phyloP scores from a whole-genome alignment of 2,888 invertebrate genomes.

The Cheilosia vulpina region DNA sequence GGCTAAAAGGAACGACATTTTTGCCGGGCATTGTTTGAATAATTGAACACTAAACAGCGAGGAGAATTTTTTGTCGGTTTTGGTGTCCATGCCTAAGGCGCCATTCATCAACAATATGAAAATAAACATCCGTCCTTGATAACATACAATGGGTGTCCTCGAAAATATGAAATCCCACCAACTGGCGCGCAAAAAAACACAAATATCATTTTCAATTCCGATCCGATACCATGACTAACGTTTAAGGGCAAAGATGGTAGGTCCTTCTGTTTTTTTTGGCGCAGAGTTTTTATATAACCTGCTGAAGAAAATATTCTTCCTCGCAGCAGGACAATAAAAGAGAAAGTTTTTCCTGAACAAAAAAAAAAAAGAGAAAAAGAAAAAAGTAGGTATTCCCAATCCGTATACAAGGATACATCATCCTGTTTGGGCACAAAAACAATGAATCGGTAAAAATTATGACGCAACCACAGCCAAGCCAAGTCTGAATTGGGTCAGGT shows the following conservation, averaged over 20 bases:
- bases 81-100: background rate
- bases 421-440: slow-evolving; percentile 35
- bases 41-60: slow-evolving; percentile 31
- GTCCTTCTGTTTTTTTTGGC: slow-evolving; percentile 33
- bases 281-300: slow-evolving; percentile 28
- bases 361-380: slow-evolving; percentile 20
- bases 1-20: slow-evolving; percentile 44
- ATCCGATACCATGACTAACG: slow-evolving; percentile 39
- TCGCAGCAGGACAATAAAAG: slow-evolving; percentile 71
- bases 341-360: slow-evolving; percentile 61
- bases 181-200: slow-evolving; percentile 46
- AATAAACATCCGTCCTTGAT: slow-evolving; percentile 23
- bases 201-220: slow-evolving; percentile 22
- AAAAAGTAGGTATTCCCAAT: slow-evolving; percentile 13
- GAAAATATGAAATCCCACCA: slow-evolving; percentile 33
- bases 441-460: slow-evolving; percentile 43
- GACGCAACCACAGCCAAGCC: slow-evolving; percentile 45
- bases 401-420: slow-evolving; percentile 27
- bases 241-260: slow-evolving; percentile 22
- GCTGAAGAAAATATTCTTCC: slow-evolving; percentile 35
- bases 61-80: slow-evolving; percentile 5
- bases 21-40: slow-evolving; percentile 47
- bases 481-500: slow-evolving; percentile 64
- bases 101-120: slow-evolving; percentile 16
- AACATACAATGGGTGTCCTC: slow-evolving; percentile 9